A percentile compares a stretch with the other conserved stretches of the same genome.
Conservation (phyloP, 2,888 invertebrate genomes). For the Sepiola atlantica region DNA sequence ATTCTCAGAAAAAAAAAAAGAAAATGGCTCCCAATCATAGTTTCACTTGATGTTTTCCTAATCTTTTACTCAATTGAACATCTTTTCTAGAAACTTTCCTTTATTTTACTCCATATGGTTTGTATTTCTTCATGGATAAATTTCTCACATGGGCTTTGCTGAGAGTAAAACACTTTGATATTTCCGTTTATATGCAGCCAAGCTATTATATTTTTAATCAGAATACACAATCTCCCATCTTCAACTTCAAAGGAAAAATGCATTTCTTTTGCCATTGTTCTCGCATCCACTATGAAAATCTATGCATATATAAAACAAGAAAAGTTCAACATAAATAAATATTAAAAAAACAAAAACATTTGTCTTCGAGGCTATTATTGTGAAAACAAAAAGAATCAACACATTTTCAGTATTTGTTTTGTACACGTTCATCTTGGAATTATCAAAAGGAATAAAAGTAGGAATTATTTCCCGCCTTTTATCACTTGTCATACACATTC, state of each 20-base stretch:
- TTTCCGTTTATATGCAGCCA: background rate
- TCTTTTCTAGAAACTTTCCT: background rate
- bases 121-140: background rate
- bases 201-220: background rate
- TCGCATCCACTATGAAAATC: background rate
- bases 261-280: constrained; percentile 32
- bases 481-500: background rate
- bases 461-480: background rate
- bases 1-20: background rate
- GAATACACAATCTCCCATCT: background rate
- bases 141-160: background rate
- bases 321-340: background rate
- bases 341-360: background rate
- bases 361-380: background rate
- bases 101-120: background rate
- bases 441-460: background rate
- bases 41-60: background rate
- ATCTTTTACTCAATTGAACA: background rate
- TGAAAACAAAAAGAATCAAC: background rate
- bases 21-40: background rate
- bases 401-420: background rate
- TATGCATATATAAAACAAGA: background rate
- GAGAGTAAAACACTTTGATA: background rate
- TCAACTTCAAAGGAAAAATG: background rate
- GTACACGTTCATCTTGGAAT: background rate